Evolutionary conservation across 2,797 vertebrate species (phyloP), one percentile per base, ranked within the genome.

Genomic region (Eulemur coronatus): DNA sequence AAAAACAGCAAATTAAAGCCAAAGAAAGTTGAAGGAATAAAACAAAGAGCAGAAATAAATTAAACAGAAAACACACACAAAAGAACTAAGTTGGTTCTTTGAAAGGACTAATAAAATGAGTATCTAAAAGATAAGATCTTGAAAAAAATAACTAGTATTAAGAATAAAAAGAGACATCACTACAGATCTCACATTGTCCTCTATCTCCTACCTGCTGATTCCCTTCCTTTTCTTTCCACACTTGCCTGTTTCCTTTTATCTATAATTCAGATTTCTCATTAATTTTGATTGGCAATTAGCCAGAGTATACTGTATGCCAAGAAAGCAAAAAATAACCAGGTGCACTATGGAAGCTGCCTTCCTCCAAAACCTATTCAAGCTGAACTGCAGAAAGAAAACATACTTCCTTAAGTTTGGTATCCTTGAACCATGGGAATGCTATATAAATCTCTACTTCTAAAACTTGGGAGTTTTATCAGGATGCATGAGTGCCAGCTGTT

Each of bases 201-300:
- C 76, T 24, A 59, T 20, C 30, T 22, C 6, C 35, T 73, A 85
- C 13, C 18, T 46, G 35, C 48, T 73, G 70, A 65, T 50, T 43
- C 11, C 38, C 35, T 48, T 69, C 5, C 73, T 59, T 65, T 67
- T 79, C 7, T 69, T 69, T 57, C 78, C 48, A n/a, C 30, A 78
- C 43, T 73, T 63, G 20, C 50, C 41, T 70, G 76, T 59, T 70
- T 57, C 46, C 33, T 90, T 52, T 55, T 95, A 52, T 24, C 38
- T 92, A 43, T 17, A 96, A 73, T 70, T 80, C n/a, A 89, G 72
- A 84, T 35, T 28, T 87, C 70, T 94, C 43, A 90, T 55, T 91
- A 78, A 82, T 41, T 59, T 8, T 67, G 20, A 69, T 1, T 70
- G 70, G 61, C 48, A 87, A 61, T 43, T 61, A 91, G 79, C 38